Percentiles rank a stretch among this genome's conserved stretches.
phyloP scores from a whole-genome alignment of 2,888 invertebrate genomes.

The Meteorus cinctellus region DNA sequence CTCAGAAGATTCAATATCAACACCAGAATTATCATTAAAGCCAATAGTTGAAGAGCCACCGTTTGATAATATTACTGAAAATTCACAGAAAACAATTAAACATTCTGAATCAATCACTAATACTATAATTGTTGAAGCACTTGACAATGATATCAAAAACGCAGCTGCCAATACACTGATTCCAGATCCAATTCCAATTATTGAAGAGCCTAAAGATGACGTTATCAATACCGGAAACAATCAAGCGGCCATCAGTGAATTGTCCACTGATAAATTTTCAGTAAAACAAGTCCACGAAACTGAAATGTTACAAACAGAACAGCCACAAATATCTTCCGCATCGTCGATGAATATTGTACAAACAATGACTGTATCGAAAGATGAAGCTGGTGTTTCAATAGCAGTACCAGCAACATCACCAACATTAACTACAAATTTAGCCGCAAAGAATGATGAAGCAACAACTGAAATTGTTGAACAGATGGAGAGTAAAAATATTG shows the following conservation, averaged over 20 bases:
- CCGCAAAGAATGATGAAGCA: neutral
- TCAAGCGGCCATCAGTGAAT: slow-evolving; percentile 52
- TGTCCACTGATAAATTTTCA: slow-evolving; percentile 15
- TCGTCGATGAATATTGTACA: neutral
- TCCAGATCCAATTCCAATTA: slow-evolving; percentile 64
- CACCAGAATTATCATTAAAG: slow-evolving; percentile 44
- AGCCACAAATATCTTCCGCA: neutral
- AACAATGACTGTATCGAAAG: neutral
- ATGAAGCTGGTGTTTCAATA: neutral
- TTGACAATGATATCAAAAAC: slow-evolving; percentile 56
- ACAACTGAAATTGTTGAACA: slow-evolving; percentile 46
- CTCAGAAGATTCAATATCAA: slow-evolving; percentile 40
- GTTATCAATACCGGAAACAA: slow-evolving; percentile 11
- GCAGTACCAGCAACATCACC: too few species aligned
- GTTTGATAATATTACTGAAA: slow-evolving; percentile 16
- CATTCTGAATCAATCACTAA: slow-evolving; percentile 42
- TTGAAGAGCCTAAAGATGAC: slow-evolving; percentile 64
- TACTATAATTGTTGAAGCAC: slow-evolving; percentile 64
- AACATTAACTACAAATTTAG: neutral
- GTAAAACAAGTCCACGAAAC: slow-evolving; percentile 21
- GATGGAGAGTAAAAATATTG: slow-evolving; percentile 37
- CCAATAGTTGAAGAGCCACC: slow-evolving; percentile 51
- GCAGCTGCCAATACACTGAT: slow-evolving; percentile 56
- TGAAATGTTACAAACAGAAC: slow-evolving; percentile 13
- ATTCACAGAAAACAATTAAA: slow-evolving; percentile 11